phyloP scores from a whole-genome alignment of 1,140 invertebrate species.

The Ruditapes philippinarum region DNA sequence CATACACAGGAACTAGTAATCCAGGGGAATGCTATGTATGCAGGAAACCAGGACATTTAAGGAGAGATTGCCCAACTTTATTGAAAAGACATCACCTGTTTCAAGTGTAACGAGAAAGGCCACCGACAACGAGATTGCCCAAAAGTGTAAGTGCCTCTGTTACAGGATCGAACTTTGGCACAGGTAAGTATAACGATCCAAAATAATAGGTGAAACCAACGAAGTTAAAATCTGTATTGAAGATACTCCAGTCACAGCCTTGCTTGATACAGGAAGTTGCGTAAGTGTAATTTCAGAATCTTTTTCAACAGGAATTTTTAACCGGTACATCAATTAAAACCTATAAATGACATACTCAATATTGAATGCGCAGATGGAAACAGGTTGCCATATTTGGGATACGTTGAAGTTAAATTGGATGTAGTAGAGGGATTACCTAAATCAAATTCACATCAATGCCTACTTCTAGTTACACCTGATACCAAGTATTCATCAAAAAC shows the following conservation, averaged over 20 bases:
- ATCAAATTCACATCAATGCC: background rate
- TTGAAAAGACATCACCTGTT: background rate
- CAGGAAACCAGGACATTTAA: background rate
- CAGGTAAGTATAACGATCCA: background rate
- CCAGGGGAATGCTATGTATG: conserved; percentile 24
- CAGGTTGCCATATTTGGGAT: background rate
- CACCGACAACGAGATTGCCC: background rate
- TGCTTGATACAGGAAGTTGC: conserved; percentile 13
- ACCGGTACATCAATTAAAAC: background rate
- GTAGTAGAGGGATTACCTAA: background rate
- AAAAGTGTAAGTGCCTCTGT: conserved; percentile 7
- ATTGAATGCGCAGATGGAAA: conserved; percentile 41
- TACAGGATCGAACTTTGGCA: conserved; percentile 16
- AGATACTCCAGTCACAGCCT: background rate
- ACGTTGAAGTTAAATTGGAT: background rate
- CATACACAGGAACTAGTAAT: too few relatives aligned
- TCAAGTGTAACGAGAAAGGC: conserved; percentile 10
- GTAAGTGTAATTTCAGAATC: conserved; percentile 21
- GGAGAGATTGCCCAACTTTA: background rate
- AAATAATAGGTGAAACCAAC: conserved; percentile 1
- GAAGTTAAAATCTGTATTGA: background rate
- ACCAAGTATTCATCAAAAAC: conserved; percentile 17
- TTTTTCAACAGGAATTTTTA: conserved; percentile 2
- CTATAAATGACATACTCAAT: background rate
- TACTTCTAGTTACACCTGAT: conserved; percentile 22